Base-by-base conservation (phyloP, 2,888 invertebrate genomes). In the Oscheius onirici region DNA sequence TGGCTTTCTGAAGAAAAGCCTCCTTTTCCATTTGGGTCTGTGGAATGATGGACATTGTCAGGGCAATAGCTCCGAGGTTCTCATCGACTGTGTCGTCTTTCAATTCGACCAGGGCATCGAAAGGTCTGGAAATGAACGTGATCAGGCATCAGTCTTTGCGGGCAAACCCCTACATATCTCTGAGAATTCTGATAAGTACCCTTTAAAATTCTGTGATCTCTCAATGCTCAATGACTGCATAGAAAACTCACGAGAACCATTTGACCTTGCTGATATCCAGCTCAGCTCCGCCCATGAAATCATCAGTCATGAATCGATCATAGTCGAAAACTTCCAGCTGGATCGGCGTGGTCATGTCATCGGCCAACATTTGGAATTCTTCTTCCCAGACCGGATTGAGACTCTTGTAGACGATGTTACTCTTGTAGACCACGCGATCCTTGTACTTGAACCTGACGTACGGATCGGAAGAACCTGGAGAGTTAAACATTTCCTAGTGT, bases 361-460 rank as follows among this genome's bases (percentile, higher is more conserved):
- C 95, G 74, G 95, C 92, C 55, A 94, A 94, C 82, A 96, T 91
- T 10, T 93, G 93, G 89, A 97, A 95, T 83, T 92, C 93, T 89
- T 99, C 97, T 88, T 99, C 95, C 97, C 97, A 99, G n/a, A 93
- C 91, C 0, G 97, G 97, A 90, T 97, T 97, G 74, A 99, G 91
- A 88, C 95, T 95, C 84, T 95, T 92, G 89, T 94, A 94, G 73
- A 99, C 93, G 69, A 94, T 97, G 88, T 93, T 92, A 82, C 95
- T 95, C 90, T 96, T 97, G 90, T 95, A 94, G 81, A 95, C 91
- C 80, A 95, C 90, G 75, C 94, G 91, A 6, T 80, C 78, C 11
- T 79, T 76, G 76, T 87, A 84, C 40, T 83, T 82, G 73, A 87
- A 81, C 61, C 85, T 87, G 28, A 87, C 86, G 72, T 87, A 87